These are phyloP conservation scores for Drosophila tani DNA, from an alignment of 1,140 invertebrate genomes.

Conservation along the genomic window DNA sequence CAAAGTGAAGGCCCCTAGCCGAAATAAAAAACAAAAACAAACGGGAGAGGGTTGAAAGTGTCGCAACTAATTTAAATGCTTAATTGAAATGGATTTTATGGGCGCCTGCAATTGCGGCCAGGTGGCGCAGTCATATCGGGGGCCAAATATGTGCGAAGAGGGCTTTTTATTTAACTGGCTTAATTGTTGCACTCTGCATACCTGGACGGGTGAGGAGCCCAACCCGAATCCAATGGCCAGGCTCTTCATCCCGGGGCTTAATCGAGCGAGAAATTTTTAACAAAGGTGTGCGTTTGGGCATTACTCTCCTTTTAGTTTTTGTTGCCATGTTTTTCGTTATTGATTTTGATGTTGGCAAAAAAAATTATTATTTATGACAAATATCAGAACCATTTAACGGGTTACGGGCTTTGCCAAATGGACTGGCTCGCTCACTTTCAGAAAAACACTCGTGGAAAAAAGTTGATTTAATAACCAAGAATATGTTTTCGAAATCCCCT, in stretches of 20 bases:
- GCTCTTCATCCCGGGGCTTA: slow-evolving; percentile 43
- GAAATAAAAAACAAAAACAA: slow-evolving; percentile 9
- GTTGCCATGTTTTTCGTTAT: slow-evolving; percentile 51
- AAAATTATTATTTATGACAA: slow-evolving; percentile 60
- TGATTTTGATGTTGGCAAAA: slow-evolving; percentile 61
- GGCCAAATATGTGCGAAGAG: slow-evolving; percentile 76
- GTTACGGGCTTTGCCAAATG: slow-evolving; percentile 49
- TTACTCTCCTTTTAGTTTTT: slow-evolving; percentile 36
- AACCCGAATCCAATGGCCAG: neutral
- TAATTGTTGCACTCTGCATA: slow-evolving; percentile 67
- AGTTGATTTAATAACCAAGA: neutral
- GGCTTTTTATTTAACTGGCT: slow-evolving; percentile 80
- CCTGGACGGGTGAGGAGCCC: neutral
- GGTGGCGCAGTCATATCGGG: slow-evolving; percentile 55
- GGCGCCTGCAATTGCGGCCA: slow-evolving; percentile 67
- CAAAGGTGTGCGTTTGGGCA: slow-evolving; percentile 24
- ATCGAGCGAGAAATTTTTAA: slow-evolving; percentile 74
- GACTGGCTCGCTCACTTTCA: slow-evolving; percentile 10
- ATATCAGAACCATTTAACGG: slow-evolving; percentile 59
- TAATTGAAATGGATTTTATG: slow-evolving; percentile 84
- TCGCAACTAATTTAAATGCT: slow-evolving; percentile 84
- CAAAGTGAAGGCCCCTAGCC: slow-evolving; percentile 51
- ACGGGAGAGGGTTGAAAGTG: slow-evolving; percentile 55
- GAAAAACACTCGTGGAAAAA: neutral
- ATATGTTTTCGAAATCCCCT: neutral